Evolutionary conservation across 2,888 invertebrate genomes (phyloP).

Genomic region (Mactromeris polynyma): DNA sequence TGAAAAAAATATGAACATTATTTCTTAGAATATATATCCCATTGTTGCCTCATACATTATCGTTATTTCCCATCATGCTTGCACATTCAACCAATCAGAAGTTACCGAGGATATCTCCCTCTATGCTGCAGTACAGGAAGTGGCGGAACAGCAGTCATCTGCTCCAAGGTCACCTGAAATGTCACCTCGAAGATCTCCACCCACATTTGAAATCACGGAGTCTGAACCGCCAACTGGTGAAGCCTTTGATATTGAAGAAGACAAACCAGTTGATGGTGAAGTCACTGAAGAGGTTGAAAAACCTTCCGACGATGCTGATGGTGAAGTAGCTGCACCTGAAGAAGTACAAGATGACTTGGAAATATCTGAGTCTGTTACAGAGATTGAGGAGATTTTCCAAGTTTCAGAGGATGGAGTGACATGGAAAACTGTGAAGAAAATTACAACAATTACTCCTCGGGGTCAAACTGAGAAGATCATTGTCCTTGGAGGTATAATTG

Average conservation of each 20-base stretch:
- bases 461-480: constrained; percentile 79
- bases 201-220: constrained; percentile 43
- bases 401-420: constrained; percentile 81
- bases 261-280: constrained; percentile 47
- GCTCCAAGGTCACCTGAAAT: background rate
- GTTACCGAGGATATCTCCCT: constrained; percentile 31
- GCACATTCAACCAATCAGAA: constrained; percentile 49
- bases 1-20: no score
- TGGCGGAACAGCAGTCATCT: constrained; percentile 42
- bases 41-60: constrained; percentile 16
- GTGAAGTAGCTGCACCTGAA: constrained; percentile 20
- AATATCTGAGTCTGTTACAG: constrained; percentile 74
- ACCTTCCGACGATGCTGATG: constrained; percentile 52
- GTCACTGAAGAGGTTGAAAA: constrained; percentile 59
- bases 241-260: constrained; percentile 56
- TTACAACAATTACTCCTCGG: constrained; percentile 80
- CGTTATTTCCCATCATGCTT: constrained; percentile 52
- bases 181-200: constrained; percentile 25
- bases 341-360: constrained; percentile 67
- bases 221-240: constrained; percentile 50
- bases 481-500: constrained; percentile 80
- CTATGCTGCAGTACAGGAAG: constrained; percentile 38
- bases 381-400: constrained; percentile 82
- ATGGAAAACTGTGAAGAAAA: constrained; percentile 83
- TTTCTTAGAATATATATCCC: background rate